phyloP scores from a whole-genome alignment of 2,113 vertebrate species.

The Poeciliopsis prolifica region DNA sequence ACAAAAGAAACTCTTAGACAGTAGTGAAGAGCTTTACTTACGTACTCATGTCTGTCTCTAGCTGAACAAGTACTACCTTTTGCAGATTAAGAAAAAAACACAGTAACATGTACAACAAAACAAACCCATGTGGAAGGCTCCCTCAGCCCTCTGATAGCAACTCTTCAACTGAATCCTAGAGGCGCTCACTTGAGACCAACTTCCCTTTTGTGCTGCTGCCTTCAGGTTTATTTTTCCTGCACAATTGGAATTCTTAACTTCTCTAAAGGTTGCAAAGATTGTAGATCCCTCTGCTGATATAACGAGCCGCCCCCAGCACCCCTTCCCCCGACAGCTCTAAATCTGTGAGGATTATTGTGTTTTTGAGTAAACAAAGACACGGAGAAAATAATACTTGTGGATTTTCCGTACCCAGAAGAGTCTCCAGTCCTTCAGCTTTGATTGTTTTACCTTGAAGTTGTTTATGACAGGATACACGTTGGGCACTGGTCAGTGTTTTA shows the following conservation, averaged over 20 bases:
- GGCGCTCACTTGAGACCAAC: slow-evolving; percentile 35
- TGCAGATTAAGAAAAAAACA: slow-evolving; percentile 38
- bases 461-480: slow-evolving; percentile 58
- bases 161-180: slow-evolving; percentile 42
- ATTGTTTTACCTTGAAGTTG: slow-evolving; percentile 52
- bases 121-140: slow-evolving; percentile 48
- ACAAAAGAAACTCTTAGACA: slow-evolving; percentile 12
- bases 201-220: slow-evolving; percentile 64
- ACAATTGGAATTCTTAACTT: slow-evolving; percentile 71
- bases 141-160: slow-evolving; percentile 39
- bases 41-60: slow-evolving; percentile 23
- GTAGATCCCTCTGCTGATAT: slow-evolving; percentile 67
- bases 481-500: slow-evolving; percentile 24
- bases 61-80: slow-evolving; percentile 39
- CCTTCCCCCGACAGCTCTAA: slow-evolving; percentile 20
- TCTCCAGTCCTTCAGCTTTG: slow-evolving; percentile 38
- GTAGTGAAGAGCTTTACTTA: not conserved
- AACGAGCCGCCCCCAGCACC: slow-evolving; percentile 23
- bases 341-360: slow-evolving; percentile 68
- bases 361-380: slow-evolving; percentile 66
- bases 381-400: slow-evolving; percentile 66
- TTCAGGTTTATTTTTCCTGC: slow-evolving; percentile 72
- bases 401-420: slow-evolving; percentile 35
- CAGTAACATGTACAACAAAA: slow-evolving; percentile 47
- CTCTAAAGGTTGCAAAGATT: slow-evolving; percentile 48